phyloP scores from a whole-genome alignment of 2,113 vertebrate genomes.

The Australoheros scitulus region DNA sequence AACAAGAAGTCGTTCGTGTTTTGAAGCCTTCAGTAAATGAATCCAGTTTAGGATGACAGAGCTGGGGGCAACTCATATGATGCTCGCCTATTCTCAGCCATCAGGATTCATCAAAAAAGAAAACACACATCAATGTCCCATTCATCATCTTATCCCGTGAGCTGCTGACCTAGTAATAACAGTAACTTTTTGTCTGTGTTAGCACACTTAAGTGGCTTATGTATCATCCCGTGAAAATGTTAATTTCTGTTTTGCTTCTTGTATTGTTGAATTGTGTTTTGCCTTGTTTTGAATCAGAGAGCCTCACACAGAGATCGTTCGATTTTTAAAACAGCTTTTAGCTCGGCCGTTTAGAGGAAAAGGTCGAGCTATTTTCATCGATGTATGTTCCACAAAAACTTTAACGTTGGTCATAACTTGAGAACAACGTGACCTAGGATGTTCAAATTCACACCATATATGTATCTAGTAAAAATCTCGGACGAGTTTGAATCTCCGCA shows the following conservation, averaged over 20 bases:
- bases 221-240: neutral
- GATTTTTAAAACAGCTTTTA: too few species aligned
- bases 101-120: conserved; percentile 1
- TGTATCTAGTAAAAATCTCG: too few species aligned
- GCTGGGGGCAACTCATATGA: conserved; percentile 56
- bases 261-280: neutral
- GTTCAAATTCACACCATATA: too few species aligned
- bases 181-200: conserved; percentile 15
- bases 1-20: neutral
- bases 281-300: too few species aligned
- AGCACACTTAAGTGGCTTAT: neutral
- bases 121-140: neutral
- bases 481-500: too few species aligned
- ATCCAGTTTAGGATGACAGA: neutral
- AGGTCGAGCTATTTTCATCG: too few species aligned
- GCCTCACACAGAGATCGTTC: too few species aligned
- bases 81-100: neutral
- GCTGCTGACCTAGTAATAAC: conserved; percentile 23
- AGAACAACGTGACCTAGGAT: too few species aligned
- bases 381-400: too few species aligned
- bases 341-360: too few species aligned
- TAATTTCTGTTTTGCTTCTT: neutral
- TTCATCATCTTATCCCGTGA: neutral
- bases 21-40: neutral
- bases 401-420: too few species aligned